Base-by-base conservation (phyloP, 2,797 vertebrate species). In the Chaunax sp. region DNA sequence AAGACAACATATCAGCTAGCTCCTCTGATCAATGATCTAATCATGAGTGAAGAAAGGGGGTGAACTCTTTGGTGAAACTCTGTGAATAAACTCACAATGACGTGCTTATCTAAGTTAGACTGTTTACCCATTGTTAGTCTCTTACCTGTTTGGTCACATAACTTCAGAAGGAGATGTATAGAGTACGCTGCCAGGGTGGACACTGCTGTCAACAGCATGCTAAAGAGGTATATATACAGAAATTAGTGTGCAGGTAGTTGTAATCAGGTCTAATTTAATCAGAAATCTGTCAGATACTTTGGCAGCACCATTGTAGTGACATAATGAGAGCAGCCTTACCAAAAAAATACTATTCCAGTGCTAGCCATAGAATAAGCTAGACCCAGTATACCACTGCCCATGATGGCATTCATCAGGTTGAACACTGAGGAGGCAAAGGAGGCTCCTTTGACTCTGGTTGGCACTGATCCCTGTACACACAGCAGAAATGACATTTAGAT, bases 351-450 rank as follows among this genome's bases (percentile, higher is more conserved):
- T 55, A 98, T 92, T 54, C 98, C 97, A 0, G 96, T 98, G 81
- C 79, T 92, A 30, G 97, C 95, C 97, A 98, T 98, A 16, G 95
- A 94, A 70, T 95, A 99, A 22, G 98, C 94, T 35, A 99, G 92
- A 8, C 97, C 97, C 54, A 98, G 95, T 56, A 97, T 96, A 9
- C 97, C 97, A 49, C 96, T 98, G 69, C 97, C 97, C 95, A 97
- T 97, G 85, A 98, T 96, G 0, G 96, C 96, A 19, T 98, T 97
- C 95, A 97, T 97, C 86, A 99, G 79, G 88, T 98, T 99, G 79
- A 98, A 97, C 13, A 98, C 96, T 0, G 94, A 97, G 55, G 95
- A 95, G 40, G 86, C 81, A 62, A 98, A 97, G 3, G 98, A 98
- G 40, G 94, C 92, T 62, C 94, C 95, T 33, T 72, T 85, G 14